Conservation (phyloP, 1,140 invertebrate genomes). For the Drosophila lacteicornis region DNA sequence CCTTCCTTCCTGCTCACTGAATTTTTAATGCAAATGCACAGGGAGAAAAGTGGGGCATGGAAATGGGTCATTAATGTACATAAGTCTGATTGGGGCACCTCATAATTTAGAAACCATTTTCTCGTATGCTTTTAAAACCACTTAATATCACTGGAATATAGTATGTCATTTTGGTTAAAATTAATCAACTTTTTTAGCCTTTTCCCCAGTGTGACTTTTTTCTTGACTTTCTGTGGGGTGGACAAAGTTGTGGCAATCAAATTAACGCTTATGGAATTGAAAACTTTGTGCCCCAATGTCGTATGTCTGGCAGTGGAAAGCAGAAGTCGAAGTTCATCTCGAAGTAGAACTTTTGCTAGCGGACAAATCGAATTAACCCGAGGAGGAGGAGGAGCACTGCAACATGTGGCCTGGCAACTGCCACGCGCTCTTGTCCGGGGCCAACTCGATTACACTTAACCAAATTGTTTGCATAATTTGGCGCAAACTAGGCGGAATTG, state of each 20-base stretch:
- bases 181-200: neutral
- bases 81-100: too few relatives aligned
- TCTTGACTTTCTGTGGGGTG: neutral
- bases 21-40: constrained; percentile 41
- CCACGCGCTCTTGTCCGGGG: constrained; percentile 11
- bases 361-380: constrained; percentile 40
- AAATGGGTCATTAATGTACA: neutral
- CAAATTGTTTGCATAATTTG: constrained; percentile 47
- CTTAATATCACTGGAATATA: neutral
- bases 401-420: constrained; percentile 29
- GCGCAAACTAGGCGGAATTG: constrained; percentile 20
- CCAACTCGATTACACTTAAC: constrained; percentile 47
- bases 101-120: neutral
- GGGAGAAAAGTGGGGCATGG: neutral
- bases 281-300: constrained; percentile 43
- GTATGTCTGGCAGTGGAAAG: constrained; percentile 3
- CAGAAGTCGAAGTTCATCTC: constrained; percentile 12
- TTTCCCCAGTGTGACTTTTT: neutral
- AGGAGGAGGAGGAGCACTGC: constrained; percentile 3
- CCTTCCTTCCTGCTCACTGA: constrained; percentile 23
- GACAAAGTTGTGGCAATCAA: constrained; percentile 60
- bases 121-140: neutral
- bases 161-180: neutral
- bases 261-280: constrained; percentile 52
- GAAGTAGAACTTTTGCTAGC: constrained; percentile 35